phyloP scores from a whole-genome alignment of 53 echinoderm and acorn worm genomes.

The Paracentrotus lividus region DNA sequence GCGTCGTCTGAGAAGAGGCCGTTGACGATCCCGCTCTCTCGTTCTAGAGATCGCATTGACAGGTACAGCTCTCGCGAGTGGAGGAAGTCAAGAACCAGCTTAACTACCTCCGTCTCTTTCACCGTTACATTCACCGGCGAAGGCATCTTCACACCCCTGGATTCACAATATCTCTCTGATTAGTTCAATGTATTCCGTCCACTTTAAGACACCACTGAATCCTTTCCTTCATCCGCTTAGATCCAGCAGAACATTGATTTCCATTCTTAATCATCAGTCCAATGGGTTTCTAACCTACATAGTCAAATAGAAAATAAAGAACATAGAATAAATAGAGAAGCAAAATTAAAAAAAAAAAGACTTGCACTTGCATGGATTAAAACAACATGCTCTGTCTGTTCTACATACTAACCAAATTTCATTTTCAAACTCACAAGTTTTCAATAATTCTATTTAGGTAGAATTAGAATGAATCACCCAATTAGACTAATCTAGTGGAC shows the following conservation, averaged over 20 bases:
- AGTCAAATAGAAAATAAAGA: not conserved
- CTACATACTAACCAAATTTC: no score
- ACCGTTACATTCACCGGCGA: slow-evolving; percentile 84
- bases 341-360: no score
- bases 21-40: slow-evolving; percentile 93
- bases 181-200: not conserved
- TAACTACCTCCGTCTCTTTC: slow-evolving; percentile 92
- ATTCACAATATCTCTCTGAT: not conserved
- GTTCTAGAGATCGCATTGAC: slow-evolving; percentile 94
- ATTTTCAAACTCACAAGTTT: no score
- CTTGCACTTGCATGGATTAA: no score
- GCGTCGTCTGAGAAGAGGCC: slow-evolving; percentile 96
- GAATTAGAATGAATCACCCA: no score
- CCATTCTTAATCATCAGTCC: not conserved
- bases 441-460: no score
- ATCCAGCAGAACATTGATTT: not conserved
- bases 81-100: slow-evolving; percentile 93
- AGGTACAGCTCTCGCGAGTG: slow-evolving; percentile 85
- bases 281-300: not conserved
- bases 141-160: slow-evolving; percentile 72
- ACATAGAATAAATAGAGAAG: no score
- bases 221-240: not conserved
- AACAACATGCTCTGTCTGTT: no score
- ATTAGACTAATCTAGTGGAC: no score
- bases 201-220: not conserved